Evolutionary conservation across 2,888 invertebrate genomes (phyloP).

Genomic region (Seira musarum): DNA sequence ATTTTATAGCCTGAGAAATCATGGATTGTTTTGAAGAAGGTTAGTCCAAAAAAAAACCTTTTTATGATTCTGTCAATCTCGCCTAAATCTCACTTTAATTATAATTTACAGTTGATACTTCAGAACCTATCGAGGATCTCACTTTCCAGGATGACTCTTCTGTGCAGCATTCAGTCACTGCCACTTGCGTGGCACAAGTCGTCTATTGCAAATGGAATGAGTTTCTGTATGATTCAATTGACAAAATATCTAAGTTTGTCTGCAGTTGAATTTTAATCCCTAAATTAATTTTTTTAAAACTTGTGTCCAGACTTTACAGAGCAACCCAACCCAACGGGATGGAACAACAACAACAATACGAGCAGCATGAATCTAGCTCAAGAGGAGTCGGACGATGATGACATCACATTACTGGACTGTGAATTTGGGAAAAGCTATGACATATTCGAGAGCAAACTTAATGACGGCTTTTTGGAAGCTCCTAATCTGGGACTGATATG

Average conservation of each 20-base stretch:
- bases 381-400: constrained; percentile 1
- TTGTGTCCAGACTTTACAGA: constrained; percentile 29
- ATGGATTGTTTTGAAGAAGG: too few species aligned
- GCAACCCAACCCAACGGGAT: not conserved
- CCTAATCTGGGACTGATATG: constrained; percentile 45
- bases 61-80: too few species aligned
- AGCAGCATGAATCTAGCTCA: not conserved
- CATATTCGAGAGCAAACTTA: constrained; percentile 43
- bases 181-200: too few species aligned
- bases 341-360: constrained; percentile 12
- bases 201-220: not conserved
- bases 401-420: constrained; percentile 14
- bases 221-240: constrained; percentile 1
- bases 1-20: too few species aligned
- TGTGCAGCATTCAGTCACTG: too few species aligned
- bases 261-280: not conserved
- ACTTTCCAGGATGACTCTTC: too few species aligned
- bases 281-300: not conserved
- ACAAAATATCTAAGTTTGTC: not conserved
- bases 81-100: too few species aligned
- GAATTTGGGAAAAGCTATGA: constrained; percentile 36
- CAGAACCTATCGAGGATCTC: too few species aligned
- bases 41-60: too few species aligned
- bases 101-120: too few species aligned
- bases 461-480: constrained; percentile 52